Evolutionary conservation across 2,113 vertebrate species (phyloP).

Genomic region (Girardinichthys multiradiatus): DNA sequence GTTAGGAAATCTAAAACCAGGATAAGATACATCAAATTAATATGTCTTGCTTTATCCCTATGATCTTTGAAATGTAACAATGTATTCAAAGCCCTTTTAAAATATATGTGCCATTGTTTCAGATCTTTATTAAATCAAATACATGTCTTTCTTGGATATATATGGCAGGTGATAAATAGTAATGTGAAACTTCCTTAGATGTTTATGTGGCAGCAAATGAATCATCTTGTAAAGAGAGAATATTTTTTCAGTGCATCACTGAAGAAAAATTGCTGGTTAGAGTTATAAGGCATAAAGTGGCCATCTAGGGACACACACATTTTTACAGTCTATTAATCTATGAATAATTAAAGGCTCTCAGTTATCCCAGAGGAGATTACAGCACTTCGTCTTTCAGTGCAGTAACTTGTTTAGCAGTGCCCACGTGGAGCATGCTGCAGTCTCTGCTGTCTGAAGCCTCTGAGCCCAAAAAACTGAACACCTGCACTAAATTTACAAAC

Average conservation of each 20-base stretch:
- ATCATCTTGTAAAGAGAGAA: constrained; percentile 33
- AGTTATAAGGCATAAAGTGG: constrained; percentile 64
- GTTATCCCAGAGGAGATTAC: constrained; percentile 67
- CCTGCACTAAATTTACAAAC: constrained; percentile 47
- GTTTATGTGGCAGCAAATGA: constrained; percentile 39
- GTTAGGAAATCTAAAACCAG: constrained; percentile 5
- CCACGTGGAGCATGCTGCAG: constrained; percentile 28
- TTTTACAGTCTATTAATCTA: constrained; percentile 79
- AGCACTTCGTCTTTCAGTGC: constrained; percentile 68
- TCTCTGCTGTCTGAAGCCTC: constrained; percentile 46
- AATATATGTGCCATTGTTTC: constrained; percentile 9
- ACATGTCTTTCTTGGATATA: constrained; percentile 6
- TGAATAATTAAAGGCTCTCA: constrained; percentile 74
- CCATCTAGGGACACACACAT: constrained; percentile 70
- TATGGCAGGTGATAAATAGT: constrained; percentile 35
- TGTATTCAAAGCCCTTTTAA: constrained; percentile 6
- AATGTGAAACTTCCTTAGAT: constrained; percentile 42
- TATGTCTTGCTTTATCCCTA: neutral
- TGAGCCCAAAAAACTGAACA: constrained; percentile 40
- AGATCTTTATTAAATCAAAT: constrained; percentile 19
- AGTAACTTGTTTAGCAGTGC: constrained; percentile 61
- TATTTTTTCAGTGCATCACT: constrained; percentile 39
- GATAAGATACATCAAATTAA: neutral
- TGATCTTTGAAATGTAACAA: neutral
- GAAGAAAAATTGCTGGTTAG: constrained; percentile 65